Percentiles rank a stretch among this genome's conserved stretches.
phyloP scores from a whole-genome alignment of 2,113 vertebrate genomes.

The Ploceus nigricollis region DNA sequence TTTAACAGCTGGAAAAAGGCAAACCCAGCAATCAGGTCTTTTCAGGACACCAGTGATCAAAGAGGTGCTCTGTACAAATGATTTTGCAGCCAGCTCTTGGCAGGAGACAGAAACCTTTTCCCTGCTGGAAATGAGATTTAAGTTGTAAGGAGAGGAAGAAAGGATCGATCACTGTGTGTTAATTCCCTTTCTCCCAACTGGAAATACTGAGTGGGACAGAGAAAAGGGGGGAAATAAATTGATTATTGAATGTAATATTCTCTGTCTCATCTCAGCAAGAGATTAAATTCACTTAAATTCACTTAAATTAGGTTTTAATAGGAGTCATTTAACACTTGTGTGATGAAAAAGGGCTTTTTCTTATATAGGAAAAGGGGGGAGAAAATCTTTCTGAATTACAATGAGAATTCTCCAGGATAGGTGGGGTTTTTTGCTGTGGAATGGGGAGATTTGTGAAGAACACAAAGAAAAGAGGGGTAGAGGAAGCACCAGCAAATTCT shows the following conservation, averaged over 20 bases:
- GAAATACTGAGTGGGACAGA: neutral
- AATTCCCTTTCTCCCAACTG: neutral
- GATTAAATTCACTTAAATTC: neutral
- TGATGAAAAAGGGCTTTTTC: neutral
- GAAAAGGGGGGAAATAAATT: neutral
- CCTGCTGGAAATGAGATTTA: neutral
- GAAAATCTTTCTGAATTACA: neutral
- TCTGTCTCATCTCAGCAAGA: neutral
- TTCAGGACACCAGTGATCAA: slow-evolving; percentile 21
- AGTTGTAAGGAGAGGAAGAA: neutral
- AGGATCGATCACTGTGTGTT: neutral
- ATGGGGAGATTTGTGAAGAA: neutral
- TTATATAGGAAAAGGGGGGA: neutral
- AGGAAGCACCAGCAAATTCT: neutral
- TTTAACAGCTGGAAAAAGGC: slow-evolving; percentile 7
- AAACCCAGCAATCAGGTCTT: neutral
- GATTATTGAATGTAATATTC: neutral
- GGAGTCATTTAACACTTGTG: neutral
- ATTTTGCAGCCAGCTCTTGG: neutral
- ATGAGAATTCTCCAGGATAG: neutral
- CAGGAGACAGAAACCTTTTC: neutral
- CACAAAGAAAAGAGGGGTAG: neutral
- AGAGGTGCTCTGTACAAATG: neutral
- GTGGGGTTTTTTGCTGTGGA: neutral
- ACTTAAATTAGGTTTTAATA: neutral